Percentiles rank a stretch among this genome's conserved stretches.
Evolutionary conservation across 2,113 vertebrate species (phyloP).

Genomic region (Mormyrus lacerda): DNA sequence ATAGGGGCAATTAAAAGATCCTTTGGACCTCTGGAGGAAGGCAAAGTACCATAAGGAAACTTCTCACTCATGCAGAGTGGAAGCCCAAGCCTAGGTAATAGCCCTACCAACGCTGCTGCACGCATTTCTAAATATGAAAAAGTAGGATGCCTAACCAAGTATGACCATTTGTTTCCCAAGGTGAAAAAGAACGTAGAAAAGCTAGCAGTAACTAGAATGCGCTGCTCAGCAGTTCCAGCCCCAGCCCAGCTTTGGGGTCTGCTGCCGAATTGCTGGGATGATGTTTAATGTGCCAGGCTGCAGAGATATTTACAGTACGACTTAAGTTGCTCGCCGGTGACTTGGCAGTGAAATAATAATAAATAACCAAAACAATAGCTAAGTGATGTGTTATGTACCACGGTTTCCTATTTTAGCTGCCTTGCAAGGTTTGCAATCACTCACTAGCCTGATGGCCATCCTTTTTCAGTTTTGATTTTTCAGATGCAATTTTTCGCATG

Average conservation of each 20-base stretch:
- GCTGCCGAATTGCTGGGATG: background rate
- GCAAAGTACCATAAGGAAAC: background rate
- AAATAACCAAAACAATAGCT: background rate
- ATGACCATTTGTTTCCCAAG: background rate
- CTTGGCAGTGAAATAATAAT: background rate
- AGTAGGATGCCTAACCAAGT: background rate
- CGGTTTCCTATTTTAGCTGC: background rate
- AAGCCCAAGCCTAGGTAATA: background rate
- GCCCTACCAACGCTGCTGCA: background rate
- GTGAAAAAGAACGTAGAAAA: background rate
- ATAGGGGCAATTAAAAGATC: background rate
- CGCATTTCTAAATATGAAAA: background rate
- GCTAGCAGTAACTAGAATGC: background rate
- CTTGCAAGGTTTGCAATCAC: background rate
- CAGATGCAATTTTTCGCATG: background rate
- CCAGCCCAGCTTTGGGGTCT: background rate
- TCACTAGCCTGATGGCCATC: background rate
- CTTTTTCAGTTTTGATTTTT: background rate
- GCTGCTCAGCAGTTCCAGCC: background rate
- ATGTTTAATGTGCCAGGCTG: background rate
- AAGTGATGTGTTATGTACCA: background rate
- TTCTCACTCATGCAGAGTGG: background rate
- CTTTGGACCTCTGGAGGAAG: background rate
- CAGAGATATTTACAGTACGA: background rate
- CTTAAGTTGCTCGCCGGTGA: background rate